Percentiles rank a stretch among this genome's conserved stretches.
phyloP scores from a whole-genome alignment of 2,797 vertebrate genomes.

The Aplochiton taeniatus region DNA sequence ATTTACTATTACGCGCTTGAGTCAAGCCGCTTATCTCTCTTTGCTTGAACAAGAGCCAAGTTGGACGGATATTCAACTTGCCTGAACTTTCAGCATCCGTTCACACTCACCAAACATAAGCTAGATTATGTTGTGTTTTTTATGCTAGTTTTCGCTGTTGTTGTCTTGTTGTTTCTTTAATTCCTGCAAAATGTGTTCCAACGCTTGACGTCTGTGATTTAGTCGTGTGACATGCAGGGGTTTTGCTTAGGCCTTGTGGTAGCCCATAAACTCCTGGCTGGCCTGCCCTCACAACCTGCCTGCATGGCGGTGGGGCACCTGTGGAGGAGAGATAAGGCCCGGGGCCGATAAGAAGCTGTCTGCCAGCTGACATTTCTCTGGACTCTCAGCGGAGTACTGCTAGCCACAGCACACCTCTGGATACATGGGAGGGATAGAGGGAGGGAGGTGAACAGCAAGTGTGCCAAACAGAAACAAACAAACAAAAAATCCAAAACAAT shows the following conservation, averaged over 20 bases:
- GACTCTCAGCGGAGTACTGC: constrained; percentile 64
- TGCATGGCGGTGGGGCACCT: constrained; percentile 66
- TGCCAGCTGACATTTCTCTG: constrained; percentile 73
- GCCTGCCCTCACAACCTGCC: constrained; percentile 51
- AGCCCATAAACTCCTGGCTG: constrained; percentile 59
- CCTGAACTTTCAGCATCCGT: too few species aligned
- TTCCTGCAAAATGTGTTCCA: background rate
- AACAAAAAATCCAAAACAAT: background rate
- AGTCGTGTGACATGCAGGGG: constrained; percentile 53
- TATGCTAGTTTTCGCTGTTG: too few species aligned
- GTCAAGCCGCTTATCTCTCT: too few species aligned
- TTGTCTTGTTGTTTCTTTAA: too few species aligned
- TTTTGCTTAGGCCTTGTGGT: constrained; percentile 41
- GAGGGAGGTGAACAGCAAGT: constrained; percentile 30
- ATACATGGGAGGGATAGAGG: constrained; percentile 29
- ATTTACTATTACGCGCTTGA: too few species aligned
- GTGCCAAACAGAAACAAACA: background rate
- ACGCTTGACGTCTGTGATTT: constrained; percentile 44
- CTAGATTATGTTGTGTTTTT: too few species aligned
- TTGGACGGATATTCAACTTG: too few species aligned
- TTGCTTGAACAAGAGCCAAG: too few species aligned
- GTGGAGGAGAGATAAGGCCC: constrained; percentile 74
- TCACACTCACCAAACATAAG: too few species aligned
- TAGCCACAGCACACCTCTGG: constrained; percentile 49
- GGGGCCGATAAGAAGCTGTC: constrained; percentile 75